Base-by-base conservation (phyloP, 2,797 vertebrate genomes). In the Gallirallus australis region DNA sequence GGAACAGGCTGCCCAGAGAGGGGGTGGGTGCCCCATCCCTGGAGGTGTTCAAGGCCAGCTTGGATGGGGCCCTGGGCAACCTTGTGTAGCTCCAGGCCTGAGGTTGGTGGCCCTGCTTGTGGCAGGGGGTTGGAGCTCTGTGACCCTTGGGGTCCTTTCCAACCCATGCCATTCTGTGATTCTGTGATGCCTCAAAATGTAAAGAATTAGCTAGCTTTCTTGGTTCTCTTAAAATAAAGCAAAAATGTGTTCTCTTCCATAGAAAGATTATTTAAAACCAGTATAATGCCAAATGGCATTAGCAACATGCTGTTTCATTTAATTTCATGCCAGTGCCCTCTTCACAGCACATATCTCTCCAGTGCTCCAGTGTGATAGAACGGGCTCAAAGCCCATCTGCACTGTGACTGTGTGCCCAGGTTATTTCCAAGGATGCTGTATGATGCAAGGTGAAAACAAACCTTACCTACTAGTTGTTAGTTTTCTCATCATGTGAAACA, bases 241-340 rank as follows among this genome's bases (percentile, higher is more conserved):
- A 42, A 88, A 88, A 79, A 80, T 21, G 14, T 60, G 35, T 64
- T 82, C 17, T 89, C 11, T 79, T 68, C 30, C 31, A 5, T 10
- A 68, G 72, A 86, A 92, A 82, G 33, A 79, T 86, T 81, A 69
- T 91, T 89, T 86, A 81, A 94, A 89, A 91, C 69, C 78, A 61
- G 23, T 73, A 37, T 76, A 89, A 96, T 91, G 48, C 82, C 66
- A 91, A 85, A 85, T 59, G 57, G 57, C 42, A 79, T 89, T 90
- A 89, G 39, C 28, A 92, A 82, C 39, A 53, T 12, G 4, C n/a
- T 73, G 18, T 63, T 94, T 82, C 39, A 57, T 92, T 83, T 86
- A 1, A 31, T 89, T 90, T 87, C 27, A 56, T 87, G 85, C 63
- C 72, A 42, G 30, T 56, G n/a, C 17, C 25, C 27, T 81, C 61